Evolutionary conservation across 2,888 invertebrate species (phyloP).

Genomic region (Synanthedon vespiformis): DNA sequence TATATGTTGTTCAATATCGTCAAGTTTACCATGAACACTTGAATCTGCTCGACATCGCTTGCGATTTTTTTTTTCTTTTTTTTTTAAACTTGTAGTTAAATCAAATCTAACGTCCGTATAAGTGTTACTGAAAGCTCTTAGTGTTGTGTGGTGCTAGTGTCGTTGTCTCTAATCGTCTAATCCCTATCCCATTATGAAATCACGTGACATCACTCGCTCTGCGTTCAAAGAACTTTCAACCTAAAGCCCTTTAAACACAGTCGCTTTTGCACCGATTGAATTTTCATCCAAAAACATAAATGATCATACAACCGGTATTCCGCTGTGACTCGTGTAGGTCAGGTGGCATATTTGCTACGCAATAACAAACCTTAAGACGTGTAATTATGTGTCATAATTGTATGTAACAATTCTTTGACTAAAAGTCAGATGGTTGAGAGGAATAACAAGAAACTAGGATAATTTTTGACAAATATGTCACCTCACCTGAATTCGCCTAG

Average conservation of each 20-base stretch:
- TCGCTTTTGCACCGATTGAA: constrained; percentile 4
- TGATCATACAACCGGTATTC: constrained; percentile 5
- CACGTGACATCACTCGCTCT: not conserved
- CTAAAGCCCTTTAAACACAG: not conserved
- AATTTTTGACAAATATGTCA: constrained; percentile 1
- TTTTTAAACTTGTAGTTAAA: not conserved
- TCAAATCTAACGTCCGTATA: not conserved
- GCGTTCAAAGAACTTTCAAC: not conserved
- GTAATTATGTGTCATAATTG: no score
- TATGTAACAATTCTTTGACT: no score
- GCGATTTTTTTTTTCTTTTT: not conserved
- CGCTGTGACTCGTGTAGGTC: not conserved
- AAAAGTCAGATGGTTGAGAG: no score
- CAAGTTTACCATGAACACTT: no score
- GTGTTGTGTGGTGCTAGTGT: constrained; percentile 52
- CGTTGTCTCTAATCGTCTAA: constrained; percentile 62
- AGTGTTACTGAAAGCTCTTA: constrained; percentile 44
- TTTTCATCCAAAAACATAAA: constrained; percentile 9
- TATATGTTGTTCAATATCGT: no score
- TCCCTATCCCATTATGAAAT: constrained; percentile 8
- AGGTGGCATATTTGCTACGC: not conserved
- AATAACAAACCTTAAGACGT: no score
- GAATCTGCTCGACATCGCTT: not conserved
- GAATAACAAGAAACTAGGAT: no score
- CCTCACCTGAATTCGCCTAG: constrained; percentile 7